Base-by-base conservation (phyloP, 2,888 invertebrate species). In the Lucinisca nassula region DNA sequence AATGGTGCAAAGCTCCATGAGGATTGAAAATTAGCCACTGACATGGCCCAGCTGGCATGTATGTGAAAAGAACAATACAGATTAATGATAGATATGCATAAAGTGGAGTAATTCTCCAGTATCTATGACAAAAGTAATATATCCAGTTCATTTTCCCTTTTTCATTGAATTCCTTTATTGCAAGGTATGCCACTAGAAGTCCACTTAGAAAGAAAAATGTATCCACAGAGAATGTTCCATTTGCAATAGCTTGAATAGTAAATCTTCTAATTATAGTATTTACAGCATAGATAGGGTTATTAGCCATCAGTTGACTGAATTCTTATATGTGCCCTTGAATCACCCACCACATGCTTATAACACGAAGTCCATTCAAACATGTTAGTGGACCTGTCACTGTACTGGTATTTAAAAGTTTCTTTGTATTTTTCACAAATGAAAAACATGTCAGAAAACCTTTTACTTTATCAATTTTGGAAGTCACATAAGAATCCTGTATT, bases 181-280 rank as follows among this genome's bases (percentile, higher is more conserved):
- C 87, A 6, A 90, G 80, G 45, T 90, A 88, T 27, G 88, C 84
- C 17, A 90, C 90, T 3, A 90, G 74, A 4, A 90, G 80, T 0
- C 90, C 90, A 88, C 90, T 95, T 27, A 95, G 90, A 35, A 95
- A 90, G 82, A 95, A 95, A 88, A 95, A 95, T 24, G 93, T 92
- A 77, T 95, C 95, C 1, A 95, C 95, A 79, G 95, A 94, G 40
- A 94, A 92, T 6, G 94, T 93, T 12, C 92, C 95, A 87, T 95
- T 95, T 8, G 92, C 24, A 30, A 95, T 92, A n/a, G 92, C 88
- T 85, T 95, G 95, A 81, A 94, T 92, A 12, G 88, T 88, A 76
- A 91, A 92, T 21, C 90, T 78, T 55, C 89, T 78, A 10, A 82
- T 10, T 14, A 90, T n/a, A n/a, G n/a, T 32, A 27, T 79, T 58